Evolutionary conservation across 2,113 vertebrate species (phyloP), one percentile per base, ranked within the genome.

Genomic region (Trematocara variabile): DNA sequence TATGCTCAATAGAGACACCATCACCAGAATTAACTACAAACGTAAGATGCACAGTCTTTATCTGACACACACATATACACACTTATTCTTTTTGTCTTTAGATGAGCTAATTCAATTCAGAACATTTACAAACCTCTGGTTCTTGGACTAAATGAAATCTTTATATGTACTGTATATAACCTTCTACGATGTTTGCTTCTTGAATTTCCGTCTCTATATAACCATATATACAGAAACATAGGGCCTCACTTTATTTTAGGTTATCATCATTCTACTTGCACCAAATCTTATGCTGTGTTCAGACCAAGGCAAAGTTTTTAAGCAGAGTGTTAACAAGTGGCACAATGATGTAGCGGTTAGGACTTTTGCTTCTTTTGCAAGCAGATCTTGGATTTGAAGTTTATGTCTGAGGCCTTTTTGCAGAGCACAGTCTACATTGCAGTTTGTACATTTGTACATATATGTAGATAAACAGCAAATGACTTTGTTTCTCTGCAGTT

Each of bases 1-100:
- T 89, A 98, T 99, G 98, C 97, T 99, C 89, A 98, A 98, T 95
- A 97, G 98, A 97, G 98, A 99, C 95, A 99, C 98, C 92, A 98
- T 99, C 94, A 99, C 98, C 3, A 97, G 98, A 97, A 99, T 99
- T 97, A 99, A 98, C 1, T 96, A 96, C 89, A 96, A 95, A 87
- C 93, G 95, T 96, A 94, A 95, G 91, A 65, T 13, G 10, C 73
- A 18, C 39, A 58, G 37, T 13, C 37, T 44, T n/a, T 44, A 28
- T 22, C 20, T 52, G 44, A 60, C 50, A 16, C 60, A 46, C 54
- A 82, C 77, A 77, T 68, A 73, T 58, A 55, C 77, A n/a, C 63
- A 53, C 18, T 33, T 50, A 30, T n/a, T 30, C 16, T 75, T 53
- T 37, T 53, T 60, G 7, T 80, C 12, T 65, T 0, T 11, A 44